These are phyloP conservation scores for Ptychochromis oligacanthus DNA, from an alignment of 2,113 vertebrate species.

Conservation along the genomic window DNA sequence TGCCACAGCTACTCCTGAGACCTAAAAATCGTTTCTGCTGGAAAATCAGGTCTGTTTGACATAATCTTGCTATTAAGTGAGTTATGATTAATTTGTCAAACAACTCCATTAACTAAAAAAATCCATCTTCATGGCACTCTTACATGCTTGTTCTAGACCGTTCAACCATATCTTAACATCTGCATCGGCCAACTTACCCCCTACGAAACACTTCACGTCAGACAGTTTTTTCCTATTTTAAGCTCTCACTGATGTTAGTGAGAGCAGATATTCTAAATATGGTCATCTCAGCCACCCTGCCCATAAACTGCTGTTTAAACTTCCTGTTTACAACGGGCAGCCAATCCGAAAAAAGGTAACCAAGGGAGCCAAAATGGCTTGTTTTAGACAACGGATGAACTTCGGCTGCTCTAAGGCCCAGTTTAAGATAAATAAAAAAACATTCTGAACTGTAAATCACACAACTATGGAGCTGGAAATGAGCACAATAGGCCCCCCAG, in stretches of 20 bases:
- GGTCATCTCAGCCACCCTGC: neutral
- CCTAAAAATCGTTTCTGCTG: neutral
- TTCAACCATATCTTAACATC: accelerated
- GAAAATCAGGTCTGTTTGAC: too few species aligned
- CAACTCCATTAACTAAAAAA: neutral
- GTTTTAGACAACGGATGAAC: too few species aligned
- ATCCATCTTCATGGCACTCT: neutral
- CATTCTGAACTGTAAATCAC: too few species aligned
- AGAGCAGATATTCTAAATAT: neutral
- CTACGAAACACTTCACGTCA: neutral
- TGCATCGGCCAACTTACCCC: neutral
- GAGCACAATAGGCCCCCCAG: neutral
- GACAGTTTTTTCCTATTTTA: neutral
- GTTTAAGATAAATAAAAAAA: neutral
- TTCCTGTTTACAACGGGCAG: too few species aligned
- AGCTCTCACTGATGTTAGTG: neutral
- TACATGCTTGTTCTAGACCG: neutral
- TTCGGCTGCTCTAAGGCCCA: neutral
- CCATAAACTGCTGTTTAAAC: too few species aligned
- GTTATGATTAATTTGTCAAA: neutral
- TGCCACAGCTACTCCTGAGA: neutral
- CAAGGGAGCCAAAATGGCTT: too few species aligned
- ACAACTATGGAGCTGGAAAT: neutral
- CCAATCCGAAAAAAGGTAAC: too few species aligned
- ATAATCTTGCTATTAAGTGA: neutral